Evolutionary conservation across 2,888 invertebrate genomes (phyloP).

Genomic region (Catocala nupta): DNA sequence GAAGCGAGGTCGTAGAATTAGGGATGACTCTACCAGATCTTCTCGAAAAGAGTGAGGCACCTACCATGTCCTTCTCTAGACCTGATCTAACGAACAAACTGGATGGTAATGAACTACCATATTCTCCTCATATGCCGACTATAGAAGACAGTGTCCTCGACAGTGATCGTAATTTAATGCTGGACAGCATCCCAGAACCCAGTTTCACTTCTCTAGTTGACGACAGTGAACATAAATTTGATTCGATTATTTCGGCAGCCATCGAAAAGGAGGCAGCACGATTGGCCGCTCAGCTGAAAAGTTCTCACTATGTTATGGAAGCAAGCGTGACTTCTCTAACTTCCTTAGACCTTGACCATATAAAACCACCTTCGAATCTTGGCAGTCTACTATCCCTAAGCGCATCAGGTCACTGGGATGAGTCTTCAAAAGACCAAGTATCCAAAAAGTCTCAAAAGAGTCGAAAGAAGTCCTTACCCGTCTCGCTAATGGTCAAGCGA

Average conservation of each 20-base stretch:
- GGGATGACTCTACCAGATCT: conserved; percentile 87
- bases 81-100: conserved; percentile 78
- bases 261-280: conserved; percentile 93
- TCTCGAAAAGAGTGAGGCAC: conserved; percentile 73
- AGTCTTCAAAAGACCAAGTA: conserved; percentile 57
- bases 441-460: conserved; percentile 77
- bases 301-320: conserved; percentile 78
- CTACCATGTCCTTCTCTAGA: conserved; percentile 61
- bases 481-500: conserved; percentile 90
- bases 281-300: conserved; percentile 82
- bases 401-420: conserved; percentile 85
- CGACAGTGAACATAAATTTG: conserved; percentile 83
- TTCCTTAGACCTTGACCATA: conserved; percentile 90
- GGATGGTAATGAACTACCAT: conserved; percentile 57
- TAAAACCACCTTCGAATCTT: conserved; percentile 93
- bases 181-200: conserved; percentile 70
- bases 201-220: conserved; percentile 78
- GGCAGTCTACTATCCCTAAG: conserved; percentile 89
- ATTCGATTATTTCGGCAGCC: conserved; percentile 90
- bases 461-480: conserved; percentile 91
- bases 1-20: conserved; percentile 61
- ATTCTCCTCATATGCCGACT: conserved; percentile 46
- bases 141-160: conserved; percentile 47
- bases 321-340: conserved; percentile 88
- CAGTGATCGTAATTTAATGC: conserved; percentile 51